phyloP scores from a whole-genome alignment of 1,140 invertebrate genomes.

The Plodia interpunctella region DNA sequence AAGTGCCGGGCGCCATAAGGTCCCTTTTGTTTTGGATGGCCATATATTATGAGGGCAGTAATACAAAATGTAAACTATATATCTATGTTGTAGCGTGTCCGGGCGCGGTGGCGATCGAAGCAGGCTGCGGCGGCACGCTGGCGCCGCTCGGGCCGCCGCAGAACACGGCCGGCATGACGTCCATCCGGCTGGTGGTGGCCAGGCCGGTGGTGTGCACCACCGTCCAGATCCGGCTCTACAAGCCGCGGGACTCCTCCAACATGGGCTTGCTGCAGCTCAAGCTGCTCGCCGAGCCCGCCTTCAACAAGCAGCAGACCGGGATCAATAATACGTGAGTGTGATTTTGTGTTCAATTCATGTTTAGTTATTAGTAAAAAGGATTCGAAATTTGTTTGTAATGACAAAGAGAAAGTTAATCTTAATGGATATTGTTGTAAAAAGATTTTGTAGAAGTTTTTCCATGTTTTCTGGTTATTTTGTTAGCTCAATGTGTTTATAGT shows the following conservation, averaged over 20 bases:
- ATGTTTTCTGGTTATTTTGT: no score
- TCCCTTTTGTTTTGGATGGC: no score
- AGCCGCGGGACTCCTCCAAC: conserved; percentile 90
- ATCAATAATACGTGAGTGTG: neutral
- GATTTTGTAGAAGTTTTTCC: no score
- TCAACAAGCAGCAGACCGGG: conserved; percentile 26
- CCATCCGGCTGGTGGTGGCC: conserved; percentile 88
- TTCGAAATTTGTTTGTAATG: no score
- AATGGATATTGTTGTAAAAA: no score
- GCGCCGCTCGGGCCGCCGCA: conserved; percentile 76
- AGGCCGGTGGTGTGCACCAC: conserved; percentile 87
- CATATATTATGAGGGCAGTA: no score
- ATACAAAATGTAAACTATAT: no score
- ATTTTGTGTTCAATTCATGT: no score
- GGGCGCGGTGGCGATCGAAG: conserved; percentile 91
- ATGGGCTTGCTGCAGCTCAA: conserved; percentile 92
- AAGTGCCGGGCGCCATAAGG: no score
- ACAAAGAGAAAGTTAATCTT: no score
- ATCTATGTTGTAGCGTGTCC: conserved; percentile 83
- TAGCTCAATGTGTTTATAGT: no score
- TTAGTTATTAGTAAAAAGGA: no score
- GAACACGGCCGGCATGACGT: conserved; percentile 91
- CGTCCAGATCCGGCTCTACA: conserved; percentile 82
- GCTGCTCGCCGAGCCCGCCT: conserved; percentile 87
- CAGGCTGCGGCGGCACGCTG: conserved; percentile 77